A percentile compares a stretch with the other conserved stretches of the same genome.
phyloP scores from a whole-genome alignment of 2,113 vertebrate species.

The Gymnarchus niloticus region DNA sequence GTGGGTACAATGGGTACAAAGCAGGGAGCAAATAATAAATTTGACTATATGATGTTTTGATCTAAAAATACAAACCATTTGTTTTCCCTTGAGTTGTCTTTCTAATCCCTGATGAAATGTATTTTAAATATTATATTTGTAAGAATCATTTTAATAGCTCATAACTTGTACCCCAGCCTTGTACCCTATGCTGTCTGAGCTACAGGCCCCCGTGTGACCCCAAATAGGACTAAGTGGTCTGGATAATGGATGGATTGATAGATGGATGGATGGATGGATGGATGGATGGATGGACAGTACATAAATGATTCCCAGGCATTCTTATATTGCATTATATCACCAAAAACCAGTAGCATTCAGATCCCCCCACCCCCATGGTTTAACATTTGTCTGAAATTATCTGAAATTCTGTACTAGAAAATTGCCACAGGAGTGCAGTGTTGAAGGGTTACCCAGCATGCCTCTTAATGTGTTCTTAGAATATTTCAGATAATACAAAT shows the following conservation, averaged over 20 bases:
- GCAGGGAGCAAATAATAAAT: background rate
- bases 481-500: background rate
- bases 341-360: background rate
- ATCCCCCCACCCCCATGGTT: background rate
- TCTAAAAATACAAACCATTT: background rate
- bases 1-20: no score
- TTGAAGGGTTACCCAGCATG: background rate
- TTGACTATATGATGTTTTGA: background rate
- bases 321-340: background rate
- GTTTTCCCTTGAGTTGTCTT: background rate
- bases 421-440: background rate
- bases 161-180: background rate
- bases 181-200: background rate
- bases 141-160: background rate
- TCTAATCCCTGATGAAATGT: background rate
- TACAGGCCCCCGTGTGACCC: no score
- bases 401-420: background rate
- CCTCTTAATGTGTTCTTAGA: background rate
- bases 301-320: background rate
- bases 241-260: no score
- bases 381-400: background rate
- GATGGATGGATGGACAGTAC: background rate
- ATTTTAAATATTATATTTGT: background rate
- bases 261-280: no score
- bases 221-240: no score